Evolutionary conservation across 2,797 vertebrate species (phyloP), one percentile per base, ranked within the genome.

Genomic region (Chaenodraco wilsoni): DNA sequence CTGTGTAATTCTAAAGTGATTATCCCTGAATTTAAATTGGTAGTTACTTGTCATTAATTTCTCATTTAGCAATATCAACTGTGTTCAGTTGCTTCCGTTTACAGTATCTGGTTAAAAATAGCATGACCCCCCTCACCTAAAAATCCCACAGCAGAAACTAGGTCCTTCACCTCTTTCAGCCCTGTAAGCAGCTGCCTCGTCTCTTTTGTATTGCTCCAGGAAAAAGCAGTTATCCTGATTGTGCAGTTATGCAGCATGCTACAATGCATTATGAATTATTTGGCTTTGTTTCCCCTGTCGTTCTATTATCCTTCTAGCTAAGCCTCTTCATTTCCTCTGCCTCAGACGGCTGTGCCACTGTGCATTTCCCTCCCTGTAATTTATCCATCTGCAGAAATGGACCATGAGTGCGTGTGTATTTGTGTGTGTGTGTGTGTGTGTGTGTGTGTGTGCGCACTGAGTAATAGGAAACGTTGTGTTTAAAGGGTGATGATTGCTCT

Each of bases 371-470:
- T 75, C 81, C 74, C 63, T 72, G 83, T 85, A 82, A 89, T 89
- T 87, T 79, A 88, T 87, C 87, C 84, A 86, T 88, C 84, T 85
- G 73, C 77, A 84, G 76, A 84, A 87, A 85, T 81, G 74, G 86
- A 79, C 74, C 71, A 51, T 79, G 75, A 65, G 57, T 76, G 46
- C 45, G 44, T 48, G 43, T 78, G 61, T 37, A 56, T 61, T 14
- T 45, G 3, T 46, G 52, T 65, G 56, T 63, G 67, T 48, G 57
- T 76, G 46, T 45, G 48, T 48, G 43, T 78, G 58, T 37, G 56
- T 61, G 16, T 45, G 3, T 46, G 52, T 61, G 56, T 60, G 67
- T 48, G 49, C 56, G 14, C 43, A 44, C 55, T 69, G 72, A 77
- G 84, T 84, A 87, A 85, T 80, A 82, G 84, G 85, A 89, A 88